Evolutionary conservation across 2,113 vertebrate genomes (phyloP).

Genomic region (Ceyx margarethae): DNA sequence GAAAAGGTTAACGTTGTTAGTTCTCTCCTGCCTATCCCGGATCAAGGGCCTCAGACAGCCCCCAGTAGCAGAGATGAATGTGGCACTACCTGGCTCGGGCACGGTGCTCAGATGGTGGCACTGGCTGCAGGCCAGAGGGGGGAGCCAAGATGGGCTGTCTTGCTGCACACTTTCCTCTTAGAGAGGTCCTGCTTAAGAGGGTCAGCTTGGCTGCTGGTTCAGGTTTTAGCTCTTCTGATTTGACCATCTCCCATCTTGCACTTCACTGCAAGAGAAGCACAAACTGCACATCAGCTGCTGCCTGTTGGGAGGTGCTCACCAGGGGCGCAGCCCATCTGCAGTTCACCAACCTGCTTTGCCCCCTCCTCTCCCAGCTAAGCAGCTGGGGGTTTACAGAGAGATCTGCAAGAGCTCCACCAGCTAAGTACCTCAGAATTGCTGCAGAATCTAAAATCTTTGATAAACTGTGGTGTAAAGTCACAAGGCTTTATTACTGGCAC

Average conservation of each 20-base stretch:
- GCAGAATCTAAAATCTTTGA: background rate
- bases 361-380: background rate
- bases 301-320: background rate
- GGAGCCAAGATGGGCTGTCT: rapidly evolving
- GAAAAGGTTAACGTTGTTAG: slow-evolving; percentile 50
- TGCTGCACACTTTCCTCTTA: background rate
- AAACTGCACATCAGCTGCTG: background rate
- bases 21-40: background rate
- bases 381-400: background rate
- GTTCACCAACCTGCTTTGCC: background rate
- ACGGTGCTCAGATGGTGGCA: background rate
- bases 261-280: background rate
- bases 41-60: background rate
- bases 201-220: background rate
- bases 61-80: background rate
- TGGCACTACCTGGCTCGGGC: background rate
- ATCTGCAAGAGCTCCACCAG: background rate
- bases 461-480: background rate
- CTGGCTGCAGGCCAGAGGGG: background rate
- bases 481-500: background rate
- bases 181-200: background rate
- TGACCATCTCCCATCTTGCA: background rate
- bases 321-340: too few species aligned
- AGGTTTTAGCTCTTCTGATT: background rate
- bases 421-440: background rate